Percentiles rank a stretch among this genome's conserved stretches.
These are phyloP conservation scores for Sphinx pinastri DNA, from an alignment of 2,888 invertebrate genomes.

Conservation along the genomic window DNA sequence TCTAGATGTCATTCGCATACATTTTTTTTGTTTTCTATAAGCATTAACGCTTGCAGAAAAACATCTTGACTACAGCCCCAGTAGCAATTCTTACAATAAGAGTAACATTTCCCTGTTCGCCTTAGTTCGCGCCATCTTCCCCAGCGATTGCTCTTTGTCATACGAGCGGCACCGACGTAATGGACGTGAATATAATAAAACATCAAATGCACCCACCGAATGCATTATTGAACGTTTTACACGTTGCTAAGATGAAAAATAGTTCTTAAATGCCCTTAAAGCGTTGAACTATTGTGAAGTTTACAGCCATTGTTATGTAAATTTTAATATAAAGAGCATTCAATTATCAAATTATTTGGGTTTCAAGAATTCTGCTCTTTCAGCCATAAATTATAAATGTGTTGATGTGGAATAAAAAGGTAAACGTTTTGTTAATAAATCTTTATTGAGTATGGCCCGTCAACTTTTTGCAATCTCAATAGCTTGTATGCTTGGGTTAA, in stretches of 20 bases:
- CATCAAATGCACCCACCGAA: slow-evolving; percentile 13
- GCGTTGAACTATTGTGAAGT: too few species aligned
- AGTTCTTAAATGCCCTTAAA: slow-evolving; percentile 23
- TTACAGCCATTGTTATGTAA: not conserved
- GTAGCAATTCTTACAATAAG: slow-evolving; percentile 6
- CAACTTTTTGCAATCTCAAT: too few species aligned
- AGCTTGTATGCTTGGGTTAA: too few species aligned
- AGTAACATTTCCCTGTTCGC: slow-evolving; percentile 22
- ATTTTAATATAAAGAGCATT: not conserved
- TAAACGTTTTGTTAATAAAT: too few species aligned
- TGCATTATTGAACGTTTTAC: slow-evolving; percentile 28
- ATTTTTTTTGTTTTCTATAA: too few species aligned
- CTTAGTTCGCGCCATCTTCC: slow-evolving; percentile 4
- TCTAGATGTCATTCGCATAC: too few species aligned
- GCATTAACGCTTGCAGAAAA: too few species aligned
- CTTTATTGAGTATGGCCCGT: too few species aligned
- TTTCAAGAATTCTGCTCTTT: too few species aligned
- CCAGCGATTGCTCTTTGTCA: slow-evolving; percentile 29
- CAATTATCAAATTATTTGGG: too few species aligned
- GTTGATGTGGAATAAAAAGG: too few species aligned
- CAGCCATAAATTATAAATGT: too few species aligned
- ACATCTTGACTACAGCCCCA: not conserved
- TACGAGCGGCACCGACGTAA: slow-evolving; percentile 2
- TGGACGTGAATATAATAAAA: slow-evolving; percentile 7
- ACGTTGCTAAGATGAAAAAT: slow-evolving; percentile 30